phyloP scores from a whole-genome alignment of 2,888 invertebrate species.

The Acrobasis consociella region DNA sequence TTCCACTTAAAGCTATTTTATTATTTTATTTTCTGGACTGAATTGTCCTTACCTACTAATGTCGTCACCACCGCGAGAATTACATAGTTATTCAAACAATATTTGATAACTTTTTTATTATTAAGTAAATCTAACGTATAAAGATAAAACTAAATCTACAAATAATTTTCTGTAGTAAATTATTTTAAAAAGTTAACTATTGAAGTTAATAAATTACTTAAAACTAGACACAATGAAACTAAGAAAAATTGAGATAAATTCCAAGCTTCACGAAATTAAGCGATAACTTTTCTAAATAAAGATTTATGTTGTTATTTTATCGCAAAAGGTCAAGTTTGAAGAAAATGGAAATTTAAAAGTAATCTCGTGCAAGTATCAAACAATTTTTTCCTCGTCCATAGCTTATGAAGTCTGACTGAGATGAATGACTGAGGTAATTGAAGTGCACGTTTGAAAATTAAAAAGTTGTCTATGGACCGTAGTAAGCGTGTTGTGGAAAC shows the following conservation, averaged over 20 bases:
- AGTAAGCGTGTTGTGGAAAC: conserved; percentile 7
- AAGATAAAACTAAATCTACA: background rate
- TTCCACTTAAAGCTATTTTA: too few species aligned
- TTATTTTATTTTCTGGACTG: too few species aligned
- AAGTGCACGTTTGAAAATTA: conserved; percentile 59
- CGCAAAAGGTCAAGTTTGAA: conserved; percentile 41
- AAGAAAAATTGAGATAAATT: conserved; percentile 27
- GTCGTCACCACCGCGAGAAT: too few species aligned
- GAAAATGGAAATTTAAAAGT: conserved; percentile 45
- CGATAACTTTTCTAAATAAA: conserved; percentile 36
- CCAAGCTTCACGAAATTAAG: conserved; percentile 23
- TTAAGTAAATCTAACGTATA: background rate
- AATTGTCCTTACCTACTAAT: too few species aligned
- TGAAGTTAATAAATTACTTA: background rate
- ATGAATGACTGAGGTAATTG: conserved; percentile 70
- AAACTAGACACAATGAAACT: conserved; percentile 14
- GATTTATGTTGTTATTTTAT: conserved; percentile 45
- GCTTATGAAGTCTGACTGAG: conserved; percentile 68
- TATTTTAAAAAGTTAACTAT: background rate
- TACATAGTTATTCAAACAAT: too few species aligned
- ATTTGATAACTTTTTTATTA: too few species aligned
- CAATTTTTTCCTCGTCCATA: conserved; percentile 45
- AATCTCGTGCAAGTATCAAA: conserved; percentile 58
- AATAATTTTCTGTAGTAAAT: background rate
- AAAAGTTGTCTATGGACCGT: conserved; percentile 45